Evolutionary conservation across 2,888 invertebrate genomes (phyloP), one percentile per base, ranked within the genome.

Genomic region (Andrena dorsata): DNA sequence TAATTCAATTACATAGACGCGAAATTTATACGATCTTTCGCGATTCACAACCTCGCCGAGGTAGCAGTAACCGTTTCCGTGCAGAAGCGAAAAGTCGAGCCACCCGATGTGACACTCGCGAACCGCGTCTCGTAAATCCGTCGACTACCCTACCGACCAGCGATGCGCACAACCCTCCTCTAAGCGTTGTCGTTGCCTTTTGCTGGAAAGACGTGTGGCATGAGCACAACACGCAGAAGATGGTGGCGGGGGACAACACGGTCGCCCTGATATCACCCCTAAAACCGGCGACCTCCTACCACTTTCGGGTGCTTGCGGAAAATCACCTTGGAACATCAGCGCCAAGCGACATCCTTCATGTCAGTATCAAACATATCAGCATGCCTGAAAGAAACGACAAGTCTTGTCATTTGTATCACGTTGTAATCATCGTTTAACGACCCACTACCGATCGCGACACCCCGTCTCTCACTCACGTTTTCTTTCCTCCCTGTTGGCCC

Each of bases 271-370:
- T 96, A 41, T 94, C 94, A 5, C 94, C 94, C 32, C 93, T 96
- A 60, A 95, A 95, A 76, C 96, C 96, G 32, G 95, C 95, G 10
- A 95, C 95, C 74, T 94, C 94, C 70, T 96, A 96, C 93, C 95
- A 95, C 90, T 95, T 96, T 88, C 94, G 95, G 35, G 93, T 96
- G 32, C 95, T 95, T 91, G 96, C 96, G 41, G 95, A 95, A 91
- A 96, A 96, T 93, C 95, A 95, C 90, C 94, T 96, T 81, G 96
- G 96, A 23, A 94, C 95, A 68, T 95, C 96, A 90, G 94, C 95
- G 10, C 95, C 95, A 4, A 96, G 95, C 89, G 95, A 95, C 90
- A 94, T 95, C 86, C 93, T 95, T 80, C 94, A 95, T 87, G 94
- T 95, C 90, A 93, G 94, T 93, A 91, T 90, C 90, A 90, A 86